phyloP scores from a whole-genome alignment of 2,888 invertebrate genomes.

The Lottia scabra region DNA sequence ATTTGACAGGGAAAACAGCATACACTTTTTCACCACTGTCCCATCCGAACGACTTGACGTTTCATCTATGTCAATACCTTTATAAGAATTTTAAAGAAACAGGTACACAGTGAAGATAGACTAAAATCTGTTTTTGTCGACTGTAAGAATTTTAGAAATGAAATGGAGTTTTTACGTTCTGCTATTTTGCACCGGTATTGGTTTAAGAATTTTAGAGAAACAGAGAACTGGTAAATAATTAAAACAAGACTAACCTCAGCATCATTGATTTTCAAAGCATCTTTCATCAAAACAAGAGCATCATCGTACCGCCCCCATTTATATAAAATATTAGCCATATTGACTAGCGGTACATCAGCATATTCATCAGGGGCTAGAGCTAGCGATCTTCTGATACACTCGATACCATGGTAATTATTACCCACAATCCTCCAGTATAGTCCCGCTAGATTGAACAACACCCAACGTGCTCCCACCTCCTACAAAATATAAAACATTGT shows the following conservation, averaged over 20 bases:
- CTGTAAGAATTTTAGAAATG: no score
- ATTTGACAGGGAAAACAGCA: no score
- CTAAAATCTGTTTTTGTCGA: no score
- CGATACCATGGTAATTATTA: conserved; percentile 78
- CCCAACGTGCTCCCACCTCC: conserved; percentile 82
- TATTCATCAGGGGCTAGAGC: conserved; percentile 74
- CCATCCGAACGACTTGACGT: no score
- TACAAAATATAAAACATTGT: conserved; percentile 61
- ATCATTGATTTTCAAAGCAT: conserved; percentile 76
- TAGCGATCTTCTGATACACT: conserved; percentile 78
- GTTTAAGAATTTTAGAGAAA: no score
- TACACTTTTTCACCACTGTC: no score
- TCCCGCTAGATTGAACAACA: conserved; percentile 80
- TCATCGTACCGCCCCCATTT: conserved; percentile 75
- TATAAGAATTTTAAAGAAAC: no score
- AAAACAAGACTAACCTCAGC: conserved; percentile 73
- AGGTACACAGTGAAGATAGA: no score
- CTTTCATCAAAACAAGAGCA: conserved; percentile 75
- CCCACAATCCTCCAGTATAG: conserved; percentile 83
- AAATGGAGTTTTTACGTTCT: no score
- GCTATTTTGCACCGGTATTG: no score
- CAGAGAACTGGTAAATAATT: no score
- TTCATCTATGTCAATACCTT: no score
- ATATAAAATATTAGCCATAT: conserved; percentile 79
- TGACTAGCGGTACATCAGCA: conserved; percentile 78